Base-by-base conservation (phyloP, 1,140 invertebrate genomes). In the Paracyclopina nana region DNA sequence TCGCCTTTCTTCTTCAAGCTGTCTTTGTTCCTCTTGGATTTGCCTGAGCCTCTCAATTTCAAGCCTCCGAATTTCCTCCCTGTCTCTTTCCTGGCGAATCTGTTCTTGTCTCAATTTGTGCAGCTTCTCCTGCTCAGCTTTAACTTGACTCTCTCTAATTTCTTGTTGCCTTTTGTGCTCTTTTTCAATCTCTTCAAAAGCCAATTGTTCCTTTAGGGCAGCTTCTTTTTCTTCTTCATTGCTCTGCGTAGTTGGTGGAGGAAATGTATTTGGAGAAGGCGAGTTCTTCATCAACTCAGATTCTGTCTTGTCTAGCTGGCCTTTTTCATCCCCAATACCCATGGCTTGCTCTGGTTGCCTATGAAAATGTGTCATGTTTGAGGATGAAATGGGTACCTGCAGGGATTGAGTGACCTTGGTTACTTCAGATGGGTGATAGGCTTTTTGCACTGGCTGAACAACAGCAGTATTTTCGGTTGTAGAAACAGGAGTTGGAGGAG, bases 51-150 rank as follows among this genome's bases (percentile, higher is more conserved):
- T 14, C 30, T 52, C 50, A 45, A 50, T 22, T 18, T 52, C 50
- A 4, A 52, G 40, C 38, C 50, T 48, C 14, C 31, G 50, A 46
- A 52, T 52, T 38, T 52, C 50, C 28, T 52, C 50, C 20, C 50
- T 44, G 14, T 52, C 50, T 45, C 43, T 26, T 9, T 52, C 50
- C 27, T 52, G 50, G 6, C 27, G 16, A 24, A 52, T 27, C 25
- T 52, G 50, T 40, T 52, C 50, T 27, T 52, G 16, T 8, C 50
- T 44, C 12, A 52, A 41, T 26, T 38, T 30, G 18, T 42, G 38
- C 40, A 52, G 41, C 24, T 43, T 48, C 40, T 52, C 34, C 24
- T 52, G 50, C 16, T 52, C 50, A 2, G 50, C 50, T 16, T 24
- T 12, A n/a, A 52, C 40, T 22, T 52, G 50, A 26, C 28, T 25